These are phyloP conservation scores for Meleagris gallopavo DNA, from an alignment of 2,113 vertebrate species.

Conservation along the genomic window DNA sequence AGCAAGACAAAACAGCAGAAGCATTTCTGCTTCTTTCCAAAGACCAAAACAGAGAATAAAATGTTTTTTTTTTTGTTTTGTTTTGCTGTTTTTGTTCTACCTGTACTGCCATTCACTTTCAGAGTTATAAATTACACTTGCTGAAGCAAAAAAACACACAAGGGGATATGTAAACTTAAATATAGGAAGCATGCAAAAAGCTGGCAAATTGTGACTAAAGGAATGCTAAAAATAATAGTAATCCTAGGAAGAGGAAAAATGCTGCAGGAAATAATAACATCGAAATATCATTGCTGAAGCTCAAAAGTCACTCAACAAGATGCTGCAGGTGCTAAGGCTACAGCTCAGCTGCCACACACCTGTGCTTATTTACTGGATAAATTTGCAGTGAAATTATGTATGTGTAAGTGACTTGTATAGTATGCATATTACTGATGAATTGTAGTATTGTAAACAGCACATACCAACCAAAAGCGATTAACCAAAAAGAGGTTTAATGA, in stretches of 20 bases:
- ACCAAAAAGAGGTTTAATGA: background rate
- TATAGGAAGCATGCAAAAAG: background rate
- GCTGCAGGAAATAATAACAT: background rate
- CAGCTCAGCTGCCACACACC: background rate
- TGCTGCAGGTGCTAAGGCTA: background rate
- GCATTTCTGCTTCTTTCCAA: background rate
- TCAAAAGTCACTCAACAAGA: background rate
- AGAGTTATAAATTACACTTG: constrained; percentile 7
- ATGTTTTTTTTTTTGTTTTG: no score
- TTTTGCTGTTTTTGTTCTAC: background rate
- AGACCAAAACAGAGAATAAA: background rate
- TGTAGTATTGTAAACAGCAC: background rate
- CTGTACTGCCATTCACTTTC: constrained; percentile 10
- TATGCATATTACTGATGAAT: background rate
- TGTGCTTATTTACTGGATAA: background rate
- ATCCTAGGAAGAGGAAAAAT: background rate
- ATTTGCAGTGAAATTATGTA: background rate
- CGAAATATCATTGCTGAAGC: background rate
- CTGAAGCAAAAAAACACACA: background rate
- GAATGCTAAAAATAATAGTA: constrained; percentile 4
- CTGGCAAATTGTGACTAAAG: background rate
- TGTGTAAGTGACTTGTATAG: background rate
- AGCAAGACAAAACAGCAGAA: background rate
- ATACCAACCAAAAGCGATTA: background rate
- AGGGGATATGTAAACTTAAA: background rate